phyloP scores from a whole-genome alignment of 2,797 vertebrate genomes.

The Coregonus ussuriensis region DNA sequence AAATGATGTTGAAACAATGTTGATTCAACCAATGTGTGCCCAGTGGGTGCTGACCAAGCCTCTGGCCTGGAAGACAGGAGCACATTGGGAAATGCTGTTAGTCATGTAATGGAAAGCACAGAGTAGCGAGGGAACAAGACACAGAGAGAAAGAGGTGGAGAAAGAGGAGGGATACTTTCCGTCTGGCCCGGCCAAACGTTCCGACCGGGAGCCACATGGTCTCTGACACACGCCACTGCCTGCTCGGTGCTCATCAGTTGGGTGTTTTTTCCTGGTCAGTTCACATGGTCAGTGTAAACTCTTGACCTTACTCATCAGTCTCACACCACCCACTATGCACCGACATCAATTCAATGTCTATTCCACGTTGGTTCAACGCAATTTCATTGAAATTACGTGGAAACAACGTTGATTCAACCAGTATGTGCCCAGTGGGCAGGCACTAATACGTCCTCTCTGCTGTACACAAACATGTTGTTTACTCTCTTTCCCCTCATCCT shows the following conservation, averaged over 20 bases:
- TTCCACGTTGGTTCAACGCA: too few species aligned
- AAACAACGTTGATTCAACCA: too few species aligned
- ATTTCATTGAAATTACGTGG: too few species aligned
- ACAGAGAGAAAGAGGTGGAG: constrained; percentile 30
- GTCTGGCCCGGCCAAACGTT: constrained; percentile 35
- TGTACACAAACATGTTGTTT: neutral
- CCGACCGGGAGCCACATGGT: constrained; percentile 32
- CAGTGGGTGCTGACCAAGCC: constrained; percentile 1
- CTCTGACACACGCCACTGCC: constrained; percentile 31
- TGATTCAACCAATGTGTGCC: neutral
- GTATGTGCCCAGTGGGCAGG: too few species aligned
- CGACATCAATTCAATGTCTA: too few species aligned
- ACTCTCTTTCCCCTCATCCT: constrained; percentile 25
- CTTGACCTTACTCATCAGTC: neutral
- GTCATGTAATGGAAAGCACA: constrained; percentile 63
- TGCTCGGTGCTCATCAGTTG: neutral
- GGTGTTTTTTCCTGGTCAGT: neutral
- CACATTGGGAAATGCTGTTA: neutral
- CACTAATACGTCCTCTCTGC: neutral
- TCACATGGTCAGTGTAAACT: neutral
- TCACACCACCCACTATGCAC: too few species aligned
- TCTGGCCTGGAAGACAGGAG: constrained; percentile 21
- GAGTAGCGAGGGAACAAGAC: constrained; percentile 36
- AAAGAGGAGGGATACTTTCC: constrained; percentile 42
- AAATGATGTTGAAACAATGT: constrained; percentile 20